phyloP scores from a whole-genome alignment of 2,888 invertebrate genomes.

The Tachina grossa region DNA sequence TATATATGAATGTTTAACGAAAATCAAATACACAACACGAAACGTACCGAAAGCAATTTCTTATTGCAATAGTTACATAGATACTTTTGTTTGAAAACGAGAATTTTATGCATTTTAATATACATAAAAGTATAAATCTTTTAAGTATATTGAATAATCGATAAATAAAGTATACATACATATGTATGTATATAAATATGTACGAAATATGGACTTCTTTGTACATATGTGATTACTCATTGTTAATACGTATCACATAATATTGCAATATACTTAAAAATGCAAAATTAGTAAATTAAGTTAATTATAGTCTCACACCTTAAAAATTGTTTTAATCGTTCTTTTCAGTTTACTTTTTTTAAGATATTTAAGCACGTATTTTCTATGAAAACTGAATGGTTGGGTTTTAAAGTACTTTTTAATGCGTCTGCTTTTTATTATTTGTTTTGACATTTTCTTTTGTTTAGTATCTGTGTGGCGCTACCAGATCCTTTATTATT shows the following conservation, averaged over 20 bases:
- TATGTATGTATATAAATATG: neutral
- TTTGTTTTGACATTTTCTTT: neutral
- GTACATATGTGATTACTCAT: neutral
- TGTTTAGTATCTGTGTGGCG: too few relatives aligned
- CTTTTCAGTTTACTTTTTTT: neutral
- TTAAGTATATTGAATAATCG: neutral
- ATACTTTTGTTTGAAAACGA: neutral
- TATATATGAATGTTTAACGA: too few relatives aligned
- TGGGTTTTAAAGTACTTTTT: neutral
- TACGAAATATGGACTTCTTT: too few relatives aligned
- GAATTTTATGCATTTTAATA: neutral
- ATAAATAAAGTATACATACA: neutral
- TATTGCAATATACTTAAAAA: neutral
- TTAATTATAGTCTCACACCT: neutral
- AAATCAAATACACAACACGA: too few relatives aligned
- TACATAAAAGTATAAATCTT: neutral
- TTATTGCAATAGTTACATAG: neutral
- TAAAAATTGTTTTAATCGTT: neutral
- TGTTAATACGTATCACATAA: neutral
- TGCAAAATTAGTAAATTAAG: neutral
- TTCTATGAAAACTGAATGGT: neutral
- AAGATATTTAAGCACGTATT: neutral
- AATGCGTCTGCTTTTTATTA: neutral
- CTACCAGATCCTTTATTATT: too few relatives aligned
- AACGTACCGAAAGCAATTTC: too few relatives aligned